These are phyloP conservation scores for Drosophila jambulina DNA, from an alignment of 1,140 invertebrate genomes.

Conservation along the genomic window DNA sequence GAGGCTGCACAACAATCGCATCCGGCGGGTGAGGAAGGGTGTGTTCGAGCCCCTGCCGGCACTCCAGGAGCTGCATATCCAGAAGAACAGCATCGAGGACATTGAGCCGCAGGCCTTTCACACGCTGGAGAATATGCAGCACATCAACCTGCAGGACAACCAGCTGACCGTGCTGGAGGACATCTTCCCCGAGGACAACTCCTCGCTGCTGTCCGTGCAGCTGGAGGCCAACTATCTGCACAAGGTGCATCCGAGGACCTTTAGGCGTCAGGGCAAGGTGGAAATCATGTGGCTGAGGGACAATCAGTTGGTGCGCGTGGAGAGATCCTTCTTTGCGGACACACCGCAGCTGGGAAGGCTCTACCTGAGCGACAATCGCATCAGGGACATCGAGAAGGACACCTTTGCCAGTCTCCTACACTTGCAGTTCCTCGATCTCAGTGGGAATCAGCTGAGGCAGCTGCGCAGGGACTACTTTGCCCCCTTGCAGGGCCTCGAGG, in stretches of 20 bases:
- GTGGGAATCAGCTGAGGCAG: slow-evolving; percentile 89
- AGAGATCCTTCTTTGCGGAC: slow-evolving; percentile 90
- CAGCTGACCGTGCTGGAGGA: slow-evolving; percentile 91
- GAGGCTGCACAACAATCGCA: slow-evolving; percentile 94
- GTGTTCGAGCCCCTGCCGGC: slow-evolving; percentile 93
- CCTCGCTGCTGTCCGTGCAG: slow-evolving; percentile 93
- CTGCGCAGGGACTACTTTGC: slow-evolving; percentile 89
- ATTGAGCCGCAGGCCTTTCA: slow-evolving; percentile 94
- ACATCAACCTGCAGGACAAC: slow-evolving; percentile 95
- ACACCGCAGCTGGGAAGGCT: slow-evolving; percentile 90
- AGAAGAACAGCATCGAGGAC: slow-evolving; percentile 93
- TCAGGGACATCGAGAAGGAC: slow-evolving; percentile 91
- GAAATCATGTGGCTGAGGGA: slow-evolving; percentile 95
- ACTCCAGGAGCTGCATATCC: slow-evolving; percentile 93
- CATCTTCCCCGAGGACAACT: slow-evolving; percentile 90
- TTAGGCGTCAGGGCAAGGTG: slow-evolving; percentile 91
- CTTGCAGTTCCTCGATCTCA: slow-evolving; percentile 92
- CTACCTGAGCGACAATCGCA: slow-evolving; percentile 93
- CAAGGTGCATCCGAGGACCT: slow-evolving; percentile 91
- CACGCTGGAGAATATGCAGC: slow-evolving; percentile 92
- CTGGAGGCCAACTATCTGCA: slow-evolving; percentile 93
- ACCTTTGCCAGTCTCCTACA: slow-evolving; percentile 91
- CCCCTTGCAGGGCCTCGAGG: slow-evolving; percentile 88
- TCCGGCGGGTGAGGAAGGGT: slow-evolving; percentile 90
- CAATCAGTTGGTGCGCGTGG: slow-evolving; percentile 91